Evolutionary conservation across 2,797 vertebrate species (phyloP), one percentile per base, ranked within the genome.

Genomic region (Sylvilagus floridanus): DNA sequence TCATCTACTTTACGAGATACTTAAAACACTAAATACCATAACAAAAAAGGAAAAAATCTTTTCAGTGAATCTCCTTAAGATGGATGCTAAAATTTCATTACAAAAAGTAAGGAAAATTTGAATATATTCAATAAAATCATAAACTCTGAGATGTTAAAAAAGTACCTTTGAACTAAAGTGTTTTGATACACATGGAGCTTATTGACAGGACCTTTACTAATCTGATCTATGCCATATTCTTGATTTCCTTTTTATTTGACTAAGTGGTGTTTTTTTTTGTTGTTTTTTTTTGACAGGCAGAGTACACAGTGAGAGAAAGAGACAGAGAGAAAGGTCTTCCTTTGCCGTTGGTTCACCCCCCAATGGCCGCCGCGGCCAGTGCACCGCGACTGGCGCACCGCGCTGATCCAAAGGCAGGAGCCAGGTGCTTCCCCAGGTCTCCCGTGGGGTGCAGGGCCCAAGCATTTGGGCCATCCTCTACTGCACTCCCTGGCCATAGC

Each of bases 101-200:
- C n/a, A 47, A 84, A 95, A 77, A 87, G 32, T n/a, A 77, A 13
- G 32, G 32, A 35, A 57, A 90, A 65, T n/a, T 83, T 14, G 63
- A 82, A 42, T 81, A 52, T 63, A 26, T 60, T 84, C n/a, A 88
- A 78, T 77, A 91, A 81, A 89, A 96, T 87, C 30, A 90, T 30
- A 66, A 78, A 84, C 54, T 65, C 52, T 32, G 9, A 69, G 5
- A 77, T 76, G n/a, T 69, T 81, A 60, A 79, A 35, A 91, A 57
- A 78, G 42, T 47, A 76, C 9, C 68, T 73, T 19, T 21, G 26
- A 4, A 75, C 71, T 28, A 63, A 84, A 77, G 69, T 63, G 42
- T 54, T 75, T 62, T 79, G 50, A 73, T 75, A 81, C 5, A 79
- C 32, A 32, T 90, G 37, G 88, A 94, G 66, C 10, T 94, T n/a